phyloP scores from a whole-genome alignment of 2,888 invertebrate species.

The Patella depressa region DNA sequence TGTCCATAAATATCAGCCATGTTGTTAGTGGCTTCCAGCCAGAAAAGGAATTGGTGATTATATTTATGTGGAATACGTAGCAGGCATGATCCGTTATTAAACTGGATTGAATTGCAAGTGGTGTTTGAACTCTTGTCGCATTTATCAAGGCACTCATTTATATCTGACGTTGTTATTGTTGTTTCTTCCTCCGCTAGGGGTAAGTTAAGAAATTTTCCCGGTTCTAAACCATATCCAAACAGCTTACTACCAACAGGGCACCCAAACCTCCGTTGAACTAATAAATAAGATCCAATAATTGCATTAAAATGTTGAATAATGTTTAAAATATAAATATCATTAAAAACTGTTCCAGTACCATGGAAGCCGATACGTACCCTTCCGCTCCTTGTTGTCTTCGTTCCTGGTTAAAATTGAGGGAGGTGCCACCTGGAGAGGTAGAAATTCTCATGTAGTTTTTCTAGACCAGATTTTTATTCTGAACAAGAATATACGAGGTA shows the following conservation, averaged over 20 bases:
- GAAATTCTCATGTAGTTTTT: no score
- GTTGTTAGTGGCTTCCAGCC: not conserved
- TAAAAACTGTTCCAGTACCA: no score
- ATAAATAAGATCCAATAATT: no score
- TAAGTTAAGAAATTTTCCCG: not conserved
- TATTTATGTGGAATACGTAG: not conserved
- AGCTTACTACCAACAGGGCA: not conserved
- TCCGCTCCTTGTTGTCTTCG: no score
- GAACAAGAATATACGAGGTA: no score
- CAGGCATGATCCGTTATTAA: not conserved
- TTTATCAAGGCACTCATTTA: not conserved
- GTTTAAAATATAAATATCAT: no score
- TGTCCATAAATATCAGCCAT: not conserved
- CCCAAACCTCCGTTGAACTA: not conserved
- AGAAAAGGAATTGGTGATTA: not conserved
- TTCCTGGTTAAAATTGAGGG: no score
- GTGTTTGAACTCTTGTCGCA: not conserved
- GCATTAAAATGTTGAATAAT: no score
- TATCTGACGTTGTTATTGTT: not conserved
- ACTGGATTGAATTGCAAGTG: not conserved
- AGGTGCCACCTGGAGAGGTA: no score
- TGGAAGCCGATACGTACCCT: no score
- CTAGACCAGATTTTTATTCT: no score
- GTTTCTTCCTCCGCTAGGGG: not conserved
- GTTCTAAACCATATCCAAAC: not conserved